Base-by-base conservation (phyloP, 2,113 vertebrate species). In the Petromus typicus region DNA sequence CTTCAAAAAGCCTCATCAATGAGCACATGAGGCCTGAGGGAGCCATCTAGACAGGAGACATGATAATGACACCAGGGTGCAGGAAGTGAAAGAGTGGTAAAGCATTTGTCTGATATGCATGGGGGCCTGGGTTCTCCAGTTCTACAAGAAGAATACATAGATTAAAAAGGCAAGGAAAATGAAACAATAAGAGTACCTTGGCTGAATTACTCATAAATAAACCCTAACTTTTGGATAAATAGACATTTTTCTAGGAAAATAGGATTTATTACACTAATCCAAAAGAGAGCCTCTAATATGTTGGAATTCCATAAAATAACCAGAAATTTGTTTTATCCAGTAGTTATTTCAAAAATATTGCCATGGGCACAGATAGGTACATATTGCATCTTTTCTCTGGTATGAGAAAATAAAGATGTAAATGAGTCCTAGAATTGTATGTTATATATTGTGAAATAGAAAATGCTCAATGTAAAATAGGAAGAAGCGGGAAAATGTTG, bases 301-400 rank as follows among this genome's bases (percentile, higher is more conserved):
- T 40, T 61, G 10, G 6, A 89, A 91, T 93, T 90, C 16, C 20
- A 37, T 40, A 45, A 43, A 87, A 90, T 37, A 83, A 85, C 27
- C 64, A 84, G 23, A 27, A n/a, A 18, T 34, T 48, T 79, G 12
- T 43, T 32, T 83, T 32, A 87, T 48, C 51, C 12, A 76, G 9
- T 59, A 22, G 22, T 17, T 75, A 80, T 95, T 96, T 95, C 69
- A 79, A 80, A 87, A 22, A 64, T 51, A 71, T 9, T 78, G n/a
- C n/a, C n/a, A n/a, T n/a, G n/a, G n/a, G n/a, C n/a, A n/a, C n/a
- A n/a, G n/a, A n/a, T n/a, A n/a, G n/a, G n/a, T n/a, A n/a, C n/a
- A n/a, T n/a, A n/a, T n/a, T n/a, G n/a, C n/a, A n/a, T n/a, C n/a
- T n/a, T n/a, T n/a, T n/a, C n/a, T n/a, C n/a, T n/a, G n/a, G n/a